phyloP scores from a whole-genome alignment of 2,888 invertebrate species.

The Charanyca ferruginea region DNA sequence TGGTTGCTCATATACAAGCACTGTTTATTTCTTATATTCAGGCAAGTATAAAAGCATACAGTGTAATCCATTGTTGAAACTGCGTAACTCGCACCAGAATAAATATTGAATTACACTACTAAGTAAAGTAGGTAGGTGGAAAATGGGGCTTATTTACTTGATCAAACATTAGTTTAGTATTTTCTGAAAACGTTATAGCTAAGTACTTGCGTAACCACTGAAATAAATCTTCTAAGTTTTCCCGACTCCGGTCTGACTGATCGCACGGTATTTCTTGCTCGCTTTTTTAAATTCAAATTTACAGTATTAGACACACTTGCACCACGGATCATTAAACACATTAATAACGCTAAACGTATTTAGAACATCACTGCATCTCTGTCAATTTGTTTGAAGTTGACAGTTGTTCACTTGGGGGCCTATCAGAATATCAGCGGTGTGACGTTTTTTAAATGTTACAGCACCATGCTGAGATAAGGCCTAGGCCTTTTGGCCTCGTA shows the following conservation, averaged over 20 bases:
- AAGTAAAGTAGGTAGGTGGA: slow-evolving; percentile 31
- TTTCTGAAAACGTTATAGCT: neutral
- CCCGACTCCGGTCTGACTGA: neutral
- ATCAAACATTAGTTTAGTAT: slow-evolving; percentile 23
- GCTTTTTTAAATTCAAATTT: too few species aligned
- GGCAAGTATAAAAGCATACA: slow-evolving; percentile 32
- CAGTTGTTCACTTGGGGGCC: too few species aligned
- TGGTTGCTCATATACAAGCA: slow-evolving; percentile 8
- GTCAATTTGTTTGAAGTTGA: too few species aligned
- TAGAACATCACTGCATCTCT: too few species aligned
- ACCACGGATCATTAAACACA: too few species aligned
- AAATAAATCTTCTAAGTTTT: neutral
- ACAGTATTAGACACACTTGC: too few species aligned
- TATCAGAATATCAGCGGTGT: too few species aligned
- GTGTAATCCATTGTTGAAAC: slow-evolving; percentile 35
- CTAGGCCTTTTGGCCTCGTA: too few species aligned
- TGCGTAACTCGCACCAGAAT: slow-evolving; percentile 24
- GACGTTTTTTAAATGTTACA: too few species aligned
- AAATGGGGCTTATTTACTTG: slow-evolving; percentile 43
- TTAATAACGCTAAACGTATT: too few species aligned
- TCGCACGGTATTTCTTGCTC: neutral
- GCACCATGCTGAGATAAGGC: too few species aligned
- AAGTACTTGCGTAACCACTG: neutral
- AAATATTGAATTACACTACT: slow-evolving; percentile 57
- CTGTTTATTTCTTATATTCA: slow-evolving; percentile 15